Percentiles rank a stretch among this genome's conserved stretches.
Conservation (phyloP, 2,888 invertebrate species). For the Meiosimyza decipiens region DNA sequence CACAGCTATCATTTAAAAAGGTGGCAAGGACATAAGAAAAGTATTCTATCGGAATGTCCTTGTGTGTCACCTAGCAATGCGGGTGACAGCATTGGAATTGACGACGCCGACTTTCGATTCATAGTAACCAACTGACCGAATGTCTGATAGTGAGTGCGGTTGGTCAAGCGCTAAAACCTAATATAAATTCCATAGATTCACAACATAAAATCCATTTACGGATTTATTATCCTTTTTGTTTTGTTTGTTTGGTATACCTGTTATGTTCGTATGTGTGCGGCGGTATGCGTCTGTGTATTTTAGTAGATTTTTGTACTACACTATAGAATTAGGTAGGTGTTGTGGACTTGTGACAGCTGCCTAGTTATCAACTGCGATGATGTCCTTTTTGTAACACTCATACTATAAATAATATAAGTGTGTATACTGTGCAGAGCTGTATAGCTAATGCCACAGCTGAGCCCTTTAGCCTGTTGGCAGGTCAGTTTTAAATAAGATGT, state of each 20-base stretch:
- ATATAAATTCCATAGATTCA: conserved; percentile 60
- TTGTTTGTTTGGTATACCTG: background rate
- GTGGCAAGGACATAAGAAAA: too few relatives aligned
- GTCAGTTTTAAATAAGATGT: background rate
- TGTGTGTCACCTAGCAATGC: too few relatives aligned
- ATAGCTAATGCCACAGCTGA: background rate
- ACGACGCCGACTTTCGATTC: too few relatives aligned
- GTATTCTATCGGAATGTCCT: too few relatives aligned
- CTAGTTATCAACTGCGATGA: background rate
- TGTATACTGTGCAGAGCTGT: background rate
- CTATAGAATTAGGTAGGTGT: background rate
- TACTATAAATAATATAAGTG: too few relatives aligned
- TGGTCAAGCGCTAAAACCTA: conserved; percentile 42
- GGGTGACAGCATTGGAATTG: too few relatives aligned
- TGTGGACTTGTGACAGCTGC: conserved; percentile 1
- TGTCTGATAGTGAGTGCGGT: too few relatives aligned
- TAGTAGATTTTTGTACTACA: background rate
- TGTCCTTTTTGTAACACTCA: background rate
- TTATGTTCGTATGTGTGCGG: background rate
- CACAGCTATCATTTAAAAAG: too few relatives aligned
- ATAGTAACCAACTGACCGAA: too few relatives aligned
- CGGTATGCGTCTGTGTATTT: background rate
- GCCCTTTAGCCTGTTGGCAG: background rate
- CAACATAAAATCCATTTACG: conserved; percentile 56
- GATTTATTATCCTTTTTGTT: conserved; percentile 52